Evolutionary conservation across 2,113 vertebrate genomes (phyloP).

Genomic region (Mesitornis unicolor): DNA sequence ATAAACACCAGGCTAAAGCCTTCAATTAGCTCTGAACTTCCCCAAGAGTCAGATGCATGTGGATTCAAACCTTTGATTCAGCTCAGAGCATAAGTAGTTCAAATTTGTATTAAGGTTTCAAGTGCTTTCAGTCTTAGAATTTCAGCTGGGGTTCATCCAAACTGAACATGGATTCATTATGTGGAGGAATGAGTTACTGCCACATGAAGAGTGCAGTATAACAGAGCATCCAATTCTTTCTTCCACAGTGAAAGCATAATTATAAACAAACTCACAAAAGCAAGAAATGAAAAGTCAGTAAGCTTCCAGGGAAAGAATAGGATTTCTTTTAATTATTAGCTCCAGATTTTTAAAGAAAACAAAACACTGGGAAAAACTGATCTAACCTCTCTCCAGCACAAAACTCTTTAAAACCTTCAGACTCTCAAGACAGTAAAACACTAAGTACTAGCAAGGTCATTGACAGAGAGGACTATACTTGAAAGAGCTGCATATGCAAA

Average conservation of each 20-base stretch:
- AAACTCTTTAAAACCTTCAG: neutral
- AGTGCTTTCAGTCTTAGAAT: neutral
- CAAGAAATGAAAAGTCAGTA: constrained; percentile 1
- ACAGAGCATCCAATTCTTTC: neutral
- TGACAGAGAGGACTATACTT: neutral
- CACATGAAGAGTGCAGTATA: neutral
- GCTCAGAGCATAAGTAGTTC: neutral
- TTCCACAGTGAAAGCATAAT: neutral
- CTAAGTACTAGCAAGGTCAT: neutral
- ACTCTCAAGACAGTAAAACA: neutral
- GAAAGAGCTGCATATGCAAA: neutral
- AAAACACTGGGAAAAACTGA: neutral
- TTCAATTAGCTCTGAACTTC: neutral
- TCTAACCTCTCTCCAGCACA: neutral
- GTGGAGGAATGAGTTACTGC: constrained; percentile 12
- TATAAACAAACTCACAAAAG: neutral
- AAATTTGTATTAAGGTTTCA: neutral
- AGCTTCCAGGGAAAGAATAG: neutral
- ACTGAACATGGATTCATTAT: neutral
- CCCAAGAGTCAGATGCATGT: neutral
- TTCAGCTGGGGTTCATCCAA: constrained; percentile 18
- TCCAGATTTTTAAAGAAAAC: constrained; percentile 21
- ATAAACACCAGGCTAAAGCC: neutral
- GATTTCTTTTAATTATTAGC: neutral
- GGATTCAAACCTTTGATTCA: neutral